Evolutionary conservation across 2,113 vertebrate genomes (phyloP).

Genomic region (Microcebus ravelobensis): DNA sequence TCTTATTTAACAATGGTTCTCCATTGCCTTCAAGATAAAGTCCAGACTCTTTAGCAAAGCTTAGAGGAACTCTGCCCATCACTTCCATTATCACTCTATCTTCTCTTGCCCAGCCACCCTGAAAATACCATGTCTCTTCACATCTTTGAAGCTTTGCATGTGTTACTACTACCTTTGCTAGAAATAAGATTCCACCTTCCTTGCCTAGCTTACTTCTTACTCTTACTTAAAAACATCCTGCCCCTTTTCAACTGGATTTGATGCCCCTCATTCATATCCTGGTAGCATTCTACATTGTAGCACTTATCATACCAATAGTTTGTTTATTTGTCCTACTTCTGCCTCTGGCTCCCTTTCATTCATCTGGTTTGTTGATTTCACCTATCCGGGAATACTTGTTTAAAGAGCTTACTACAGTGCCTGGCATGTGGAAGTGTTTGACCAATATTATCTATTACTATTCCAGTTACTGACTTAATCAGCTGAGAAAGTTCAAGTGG

Average conservation of each 20-base stretch:
- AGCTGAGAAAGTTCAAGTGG: slow-evolving; percentile 42
- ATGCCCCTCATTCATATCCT: background rate
- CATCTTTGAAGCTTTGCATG: background rate
- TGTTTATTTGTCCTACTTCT: background rate
- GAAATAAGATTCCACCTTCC: background rate
- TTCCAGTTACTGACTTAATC: slow-evolving; percentile 49
- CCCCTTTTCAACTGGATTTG: background rate
- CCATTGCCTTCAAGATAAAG: background rate
- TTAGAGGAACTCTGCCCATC: background rate
- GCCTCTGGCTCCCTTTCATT: background rate
- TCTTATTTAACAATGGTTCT: background rate
- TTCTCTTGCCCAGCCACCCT: background rate
- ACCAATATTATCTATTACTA: slow-evolving; percentile 2
- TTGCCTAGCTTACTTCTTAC: background rate
- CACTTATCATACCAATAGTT: background rate
- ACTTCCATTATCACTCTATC: background rate
- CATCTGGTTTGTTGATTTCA: slow-evolving; percentile 22
- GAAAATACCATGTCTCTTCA: background rate
- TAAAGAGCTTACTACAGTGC: background rate
- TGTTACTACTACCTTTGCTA: background rate
- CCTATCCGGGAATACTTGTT: background rate
- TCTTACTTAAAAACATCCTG: background rate
- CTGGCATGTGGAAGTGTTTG: background rate
- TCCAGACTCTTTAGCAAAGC: background rate
- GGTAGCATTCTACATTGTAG: background rate